Evolutionary conservation across 2,113 vertebrate species (phyloP).

Genomic region (Ranitomeya variabilis): DNA sequence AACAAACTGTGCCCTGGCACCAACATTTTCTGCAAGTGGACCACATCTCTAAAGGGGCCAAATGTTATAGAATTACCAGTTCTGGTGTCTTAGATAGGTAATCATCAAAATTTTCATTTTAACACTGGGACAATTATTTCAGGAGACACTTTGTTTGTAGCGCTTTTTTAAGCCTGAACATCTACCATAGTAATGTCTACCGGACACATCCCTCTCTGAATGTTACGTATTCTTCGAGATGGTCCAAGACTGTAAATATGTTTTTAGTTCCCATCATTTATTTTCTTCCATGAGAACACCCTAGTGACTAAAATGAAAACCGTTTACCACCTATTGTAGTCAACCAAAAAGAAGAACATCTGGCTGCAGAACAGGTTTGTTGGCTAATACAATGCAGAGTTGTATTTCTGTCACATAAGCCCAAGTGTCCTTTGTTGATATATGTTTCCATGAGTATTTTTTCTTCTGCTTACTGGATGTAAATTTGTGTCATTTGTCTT

Average conservation of each 20-base stretch:
- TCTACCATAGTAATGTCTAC: too few relatives aligned
- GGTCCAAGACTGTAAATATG: background rate
- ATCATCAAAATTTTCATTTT: too few relatives aligned
- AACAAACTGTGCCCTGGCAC: too few relatives aligned
- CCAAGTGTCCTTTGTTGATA: background rate
- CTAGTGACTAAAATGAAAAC: background rate
- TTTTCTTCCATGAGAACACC: background rate
- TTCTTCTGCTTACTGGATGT: constrained; percentile 1
- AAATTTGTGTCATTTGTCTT: constrained; percentile 36
- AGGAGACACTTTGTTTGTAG: too few relatives aligned
- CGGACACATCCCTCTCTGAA: background rate
- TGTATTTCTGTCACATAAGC: constrained; percentile 25
- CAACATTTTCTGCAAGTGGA: too few relatives aligned
- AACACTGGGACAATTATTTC: too few relatives aligned
- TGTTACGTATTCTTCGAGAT: background rate
- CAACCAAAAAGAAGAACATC: background rate
- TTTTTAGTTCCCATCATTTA: background rate
- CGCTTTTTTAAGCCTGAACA: too few relatives aligned
- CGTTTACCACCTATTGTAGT: background rate
- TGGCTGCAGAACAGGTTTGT: background rate
- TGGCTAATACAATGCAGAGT: background rate
- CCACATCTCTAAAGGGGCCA: too few relatives aligned
- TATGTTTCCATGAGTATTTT: constrained; percentile 3
- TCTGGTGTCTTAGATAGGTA: too few relatives aligned
- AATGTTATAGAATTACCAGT: too few relatives aligned